Base-by-base conservation (phyloP, 2,888 invertebrate species). In the Acleris emargana region DNA sequence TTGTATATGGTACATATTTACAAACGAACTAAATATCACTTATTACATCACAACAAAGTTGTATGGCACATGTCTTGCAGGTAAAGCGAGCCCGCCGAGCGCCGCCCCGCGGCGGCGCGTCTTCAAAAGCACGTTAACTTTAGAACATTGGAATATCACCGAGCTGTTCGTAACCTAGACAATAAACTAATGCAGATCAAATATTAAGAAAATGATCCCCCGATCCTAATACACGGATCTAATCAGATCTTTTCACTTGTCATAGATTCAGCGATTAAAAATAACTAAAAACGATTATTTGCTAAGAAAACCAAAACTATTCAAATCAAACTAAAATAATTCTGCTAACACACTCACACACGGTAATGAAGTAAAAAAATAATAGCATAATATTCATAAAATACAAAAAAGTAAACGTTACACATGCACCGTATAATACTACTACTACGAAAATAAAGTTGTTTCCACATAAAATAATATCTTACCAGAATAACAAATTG, bases 191-290 rank as follows among this genome's bases (percentile, higher is more conserved):
- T 84, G 82, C 87, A 89, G 90, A 92, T 91, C 90, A 84, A 84
- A 79, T 76, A 75, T 81, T 80, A 82, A 83, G 78, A 84, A 81
- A 67, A 78, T 72, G 79, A 82, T 73, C 81, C 73, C 67, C 76
- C 76, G 78, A 68, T 76, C 73, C 70, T 72, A 75, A 77, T 74
- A 75, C 67, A 73, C 54, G 76, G 79, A 77, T 76, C 87, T 82
- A 78, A 83, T 93, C 93, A 94, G 94, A 94, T 94, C 94, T 94
- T 87, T 90, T 84, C 91, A 93, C 66, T 91, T 93, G 93, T 93
- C 93, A 94, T 90, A 91, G 88, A 90, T 90, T 90, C 89, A 88
- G 88, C 84, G 81, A 61, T 57, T 66, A 87, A 88, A 78, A 89
- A 87, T 84, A 83, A 87, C 85, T 86, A 93, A 93, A 93, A 84